Conservation (phyloP, 92 coral and sea anemone genomes). For the Epizoanthus illoricatus region DNA sequence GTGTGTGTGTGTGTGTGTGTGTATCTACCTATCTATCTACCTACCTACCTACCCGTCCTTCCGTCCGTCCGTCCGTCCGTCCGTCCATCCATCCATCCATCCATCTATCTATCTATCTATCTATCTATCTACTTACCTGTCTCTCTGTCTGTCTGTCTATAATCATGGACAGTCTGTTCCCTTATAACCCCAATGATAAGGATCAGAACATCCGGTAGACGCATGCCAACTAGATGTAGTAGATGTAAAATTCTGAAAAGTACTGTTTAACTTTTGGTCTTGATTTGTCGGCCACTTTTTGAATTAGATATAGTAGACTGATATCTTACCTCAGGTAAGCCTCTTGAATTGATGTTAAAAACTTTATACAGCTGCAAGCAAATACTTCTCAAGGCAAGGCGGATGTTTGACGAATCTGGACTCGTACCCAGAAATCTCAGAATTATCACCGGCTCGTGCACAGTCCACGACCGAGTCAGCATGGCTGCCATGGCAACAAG, state of each 20-base stretch:
- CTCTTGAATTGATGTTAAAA: conserved; percentile 49
- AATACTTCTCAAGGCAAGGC: conserved; percentile 63
- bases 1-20: too few species aligned
- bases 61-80: too few species aligned
- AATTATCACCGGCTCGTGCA: conserved; percentile 56
- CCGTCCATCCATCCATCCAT: too few species aligned
- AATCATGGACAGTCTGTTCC: neutral
- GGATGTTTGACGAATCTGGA: conserved; percentile 72
- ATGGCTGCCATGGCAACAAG: conserved; percentile 94
- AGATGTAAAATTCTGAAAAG: too few species aligned
- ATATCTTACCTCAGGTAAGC: conserved; percentile 70
- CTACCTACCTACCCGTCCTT: too few species aligned
- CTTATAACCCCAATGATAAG: neutral
- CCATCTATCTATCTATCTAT: too few species aligned
- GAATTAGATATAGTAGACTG: neutral
- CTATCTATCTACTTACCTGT: neutral
- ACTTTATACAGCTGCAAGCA: conserved; percentile 77
- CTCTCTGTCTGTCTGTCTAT: neutral
- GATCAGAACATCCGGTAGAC: neutral
- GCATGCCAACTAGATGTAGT: neutral
- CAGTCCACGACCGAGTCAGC: conserved; percentile 62
- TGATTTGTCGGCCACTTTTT: neutral
- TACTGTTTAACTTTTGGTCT: neutral
- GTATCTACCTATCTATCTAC: too few species aligned
- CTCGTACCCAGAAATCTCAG: conserved; percentile 85